These are phyloP conservation scores for Harpalus rubripes DNA, from an alignment of 2,888 invertebrate genomes.

Conservation along the genomic window DNA sequence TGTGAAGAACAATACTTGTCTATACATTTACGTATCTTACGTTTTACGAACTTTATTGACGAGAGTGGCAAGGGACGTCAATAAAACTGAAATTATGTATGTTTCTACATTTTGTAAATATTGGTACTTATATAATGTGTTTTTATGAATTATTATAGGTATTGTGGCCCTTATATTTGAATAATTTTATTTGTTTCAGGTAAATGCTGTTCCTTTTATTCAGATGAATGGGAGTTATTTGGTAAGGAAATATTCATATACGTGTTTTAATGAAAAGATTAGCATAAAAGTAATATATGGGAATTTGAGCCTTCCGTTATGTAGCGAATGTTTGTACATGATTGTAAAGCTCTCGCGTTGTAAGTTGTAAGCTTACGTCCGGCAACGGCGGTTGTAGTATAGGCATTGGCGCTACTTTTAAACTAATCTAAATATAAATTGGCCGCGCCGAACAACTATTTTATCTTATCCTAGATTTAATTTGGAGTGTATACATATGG, in stretches of 20 bases:
- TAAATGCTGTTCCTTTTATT: background rate
- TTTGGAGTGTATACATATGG: constrained; percentile 36
- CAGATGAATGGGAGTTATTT: background rate
- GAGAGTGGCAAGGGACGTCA: no score
- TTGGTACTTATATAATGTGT: no score
- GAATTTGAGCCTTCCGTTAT: background rate
- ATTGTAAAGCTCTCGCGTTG: background rate
- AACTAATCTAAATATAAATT: constrained; percentile 53
- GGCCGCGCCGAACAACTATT: constrained; percentile 7
- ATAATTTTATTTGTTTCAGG: constrained; percentile 18
- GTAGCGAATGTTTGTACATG: background rate
- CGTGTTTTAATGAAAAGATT: background rate
- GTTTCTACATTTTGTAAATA: no score
- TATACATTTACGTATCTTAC: no score
- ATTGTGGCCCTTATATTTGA: background rate
- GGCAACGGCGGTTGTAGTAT: background rate
- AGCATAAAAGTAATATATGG: background rate
- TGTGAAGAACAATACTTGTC: no score
- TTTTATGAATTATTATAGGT: background rate
- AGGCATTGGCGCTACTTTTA: constrained; percentile 33
- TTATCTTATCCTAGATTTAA: constrained; percentile 56
- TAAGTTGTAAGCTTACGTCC: constrained; percentile 7
- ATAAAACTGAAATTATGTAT: no score
- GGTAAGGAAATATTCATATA: background rate
- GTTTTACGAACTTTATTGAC: no score